Percentiles rank a stretch among this genome's conserved stretches.
These are phyloP conservation scores for Empidonax traillii DNA, from an alignment of 2,113 vertebrate genomes.

Conservation along the genomic window DNA sequence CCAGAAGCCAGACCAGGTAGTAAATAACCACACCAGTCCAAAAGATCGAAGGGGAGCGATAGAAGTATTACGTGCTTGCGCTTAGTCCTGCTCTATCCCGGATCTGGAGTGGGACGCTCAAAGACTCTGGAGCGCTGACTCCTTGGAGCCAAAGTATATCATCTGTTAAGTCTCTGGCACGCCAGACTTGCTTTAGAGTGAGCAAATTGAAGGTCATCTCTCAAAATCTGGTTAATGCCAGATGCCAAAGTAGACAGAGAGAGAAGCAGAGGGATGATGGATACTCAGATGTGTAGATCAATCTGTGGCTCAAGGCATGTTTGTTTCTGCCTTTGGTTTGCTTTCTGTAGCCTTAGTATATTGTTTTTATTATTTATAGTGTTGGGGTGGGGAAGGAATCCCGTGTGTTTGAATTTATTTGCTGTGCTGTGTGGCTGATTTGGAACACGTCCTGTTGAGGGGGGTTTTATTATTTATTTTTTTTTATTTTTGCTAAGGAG, in stretches of 20 bases:
- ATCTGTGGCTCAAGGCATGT: background rate
- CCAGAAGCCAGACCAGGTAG: conserved; percentile 40
- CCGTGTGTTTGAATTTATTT: conserved; percentile 44
- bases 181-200: conserved; percentile 30
- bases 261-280: background rate
- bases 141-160: conserved; percentile 51
- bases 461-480: background rate
- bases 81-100: background rate
- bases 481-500: background rate
- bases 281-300: background rate
- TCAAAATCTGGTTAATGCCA: conserved; percentile 61
- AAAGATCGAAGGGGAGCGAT: background rate
- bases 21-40: background rate
- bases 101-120: background rate
- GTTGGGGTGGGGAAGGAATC: background rate
- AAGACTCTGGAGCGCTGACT: background rate
- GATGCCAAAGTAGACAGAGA: conserved; percentile 36
- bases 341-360: conserved; percentile 8
- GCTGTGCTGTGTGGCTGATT: conserved; percentile 31
- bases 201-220: conserved; percentile 59
- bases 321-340: background rate
- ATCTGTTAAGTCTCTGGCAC: conserved; percentile 60
- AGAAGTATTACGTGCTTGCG: background rate
- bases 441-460: conserved; percentile 6
- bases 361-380: conserved; percentile 61